Percentiles rank a stretch among this genome's conserved stretches.
phyloP scores from a whole-genome alignment of 1,140 invertebrate genomes.

The Meteorus sp. region DNA sequence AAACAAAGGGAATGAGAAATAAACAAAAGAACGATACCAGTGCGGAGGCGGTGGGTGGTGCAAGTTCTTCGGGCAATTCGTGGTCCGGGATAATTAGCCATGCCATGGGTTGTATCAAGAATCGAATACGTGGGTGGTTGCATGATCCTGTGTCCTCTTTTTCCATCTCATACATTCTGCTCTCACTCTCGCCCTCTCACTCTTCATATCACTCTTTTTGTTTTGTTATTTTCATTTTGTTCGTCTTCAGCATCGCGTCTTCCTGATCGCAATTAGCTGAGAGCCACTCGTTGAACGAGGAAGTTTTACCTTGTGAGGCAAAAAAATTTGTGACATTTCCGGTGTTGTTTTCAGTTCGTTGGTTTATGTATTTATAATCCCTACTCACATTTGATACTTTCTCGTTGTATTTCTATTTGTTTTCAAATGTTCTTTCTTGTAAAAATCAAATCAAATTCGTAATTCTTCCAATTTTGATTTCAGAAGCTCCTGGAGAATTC shows the following conservation, averaged over 20 bases:
- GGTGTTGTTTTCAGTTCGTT: too few species aligned
- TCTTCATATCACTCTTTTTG: neutral
- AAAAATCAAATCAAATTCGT: neutral
- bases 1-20: neutral
- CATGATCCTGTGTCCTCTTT: conserved; percentile 12
- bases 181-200: neutral
- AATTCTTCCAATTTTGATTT: conserved; percentile 1
- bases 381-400: neutral
- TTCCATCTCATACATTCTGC: neutral
- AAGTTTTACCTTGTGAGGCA: neutral
- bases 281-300: conserved; percentile 12
- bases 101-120: conserved; percentile 24
- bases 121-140: conserved; percentile 29
- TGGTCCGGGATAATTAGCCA: conserved; percentile 27
- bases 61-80: conserved; percentile 27
- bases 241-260: neutral
- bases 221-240: neutral
- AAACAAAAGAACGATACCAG: too few species aligned
- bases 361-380: neutral
- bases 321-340: conserved; percentile 8
- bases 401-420: neutral
- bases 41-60: conserved; percentile 23
- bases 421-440: conserved; percentile 4
- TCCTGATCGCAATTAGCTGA: conserved; percentile 22
- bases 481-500: conserved; percentile 57